phyloP scores from a whole-genome alignment of 2,797 vertebrate genomes.

The Distichodus sexfasciatus region DNA sequence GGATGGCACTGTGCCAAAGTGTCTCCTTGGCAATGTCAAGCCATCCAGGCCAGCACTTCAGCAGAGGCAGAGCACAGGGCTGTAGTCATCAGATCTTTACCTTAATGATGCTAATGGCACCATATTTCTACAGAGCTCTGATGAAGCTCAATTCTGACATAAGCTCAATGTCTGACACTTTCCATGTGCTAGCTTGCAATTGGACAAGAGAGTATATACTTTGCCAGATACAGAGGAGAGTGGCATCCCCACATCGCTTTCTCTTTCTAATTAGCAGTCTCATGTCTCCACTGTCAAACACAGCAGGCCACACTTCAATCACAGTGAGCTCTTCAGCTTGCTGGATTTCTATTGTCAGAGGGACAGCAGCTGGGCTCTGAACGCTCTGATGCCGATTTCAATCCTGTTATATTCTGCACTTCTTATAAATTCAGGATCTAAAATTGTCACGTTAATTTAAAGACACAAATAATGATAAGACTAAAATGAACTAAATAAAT shows the following conservation, averaged over 20 bases:
- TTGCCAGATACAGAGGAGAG: too few relatives aligned
- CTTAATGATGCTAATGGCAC: constrained; percentile 33
- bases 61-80: constrained; percentile 15
- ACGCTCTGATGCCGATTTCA: not conserved
- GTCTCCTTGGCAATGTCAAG: constrained; percentile 50
- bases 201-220: too few relatives aligned
- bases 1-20: constrained; percentile 53
- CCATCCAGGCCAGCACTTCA: constrained; percentile 27
- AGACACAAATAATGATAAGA: too few relatives aligned
- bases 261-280: not conserved
- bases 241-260: not conserved
- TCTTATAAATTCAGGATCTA: not conserved
- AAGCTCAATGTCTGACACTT: too few relatives aligned
- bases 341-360: not conserved
- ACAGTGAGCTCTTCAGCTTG: constrained; percentile 1
- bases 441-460: too few relatives aligned
- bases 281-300: not conserved
- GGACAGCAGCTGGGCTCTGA: not conserved
- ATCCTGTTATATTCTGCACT: too few relatives aligned
- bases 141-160: not conserved
- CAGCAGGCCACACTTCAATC: not conserved
- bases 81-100: constrained; percentile 14
- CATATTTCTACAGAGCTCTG: constrained; percentile 11
- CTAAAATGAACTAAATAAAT: too few relatives aligned
- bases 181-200: not conserved